Evolutionary conservation across 2,113 vertebrate genomes (phyloP).

Genomic region (Ceratotherium simum): DNA sequence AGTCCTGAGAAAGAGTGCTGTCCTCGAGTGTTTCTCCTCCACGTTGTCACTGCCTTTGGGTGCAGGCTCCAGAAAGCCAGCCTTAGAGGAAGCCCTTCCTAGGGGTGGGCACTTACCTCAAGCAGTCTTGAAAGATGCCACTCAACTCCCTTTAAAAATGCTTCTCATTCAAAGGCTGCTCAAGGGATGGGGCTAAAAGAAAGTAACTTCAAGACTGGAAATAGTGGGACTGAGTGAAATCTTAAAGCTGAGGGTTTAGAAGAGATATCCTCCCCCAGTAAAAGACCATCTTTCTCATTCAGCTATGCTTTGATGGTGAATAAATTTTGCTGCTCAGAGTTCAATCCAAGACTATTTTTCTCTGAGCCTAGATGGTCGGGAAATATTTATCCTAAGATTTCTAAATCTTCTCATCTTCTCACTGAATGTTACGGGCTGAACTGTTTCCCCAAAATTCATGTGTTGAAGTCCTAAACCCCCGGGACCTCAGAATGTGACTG

Average conservation of each 20-base stretch:
- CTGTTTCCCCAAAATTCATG: not conserved
- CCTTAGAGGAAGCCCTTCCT: not conserved
- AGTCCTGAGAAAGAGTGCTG: not conserved
- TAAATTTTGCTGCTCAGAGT: slow-evolving; percentile 7
- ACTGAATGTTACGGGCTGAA: not conserved
- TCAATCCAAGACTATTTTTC: not conserved
- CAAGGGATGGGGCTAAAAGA: not conserved
- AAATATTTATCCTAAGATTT: not conserved
- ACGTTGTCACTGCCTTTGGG: not conserved
- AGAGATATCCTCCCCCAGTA: not conserved
- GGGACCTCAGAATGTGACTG: not conserved
- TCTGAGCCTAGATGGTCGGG: not conserved
- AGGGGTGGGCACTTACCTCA: too few species aligned
- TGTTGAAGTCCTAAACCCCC: not conserved
- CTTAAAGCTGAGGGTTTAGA: not conserved
- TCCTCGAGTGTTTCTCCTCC: not conserved
- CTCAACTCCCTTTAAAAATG: not conserved
- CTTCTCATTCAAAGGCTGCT: not conserved
- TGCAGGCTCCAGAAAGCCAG: not conserved
- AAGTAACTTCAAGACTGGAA: not conserved
- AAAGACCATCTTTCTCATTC: not conserved
- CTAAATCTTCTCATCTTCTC: not conserved
- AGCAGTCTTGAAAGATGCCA: not conserved
- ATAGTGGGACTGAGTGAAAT: not conserved
- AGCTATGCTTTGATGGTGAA: not conserved